A percentile compares a stretch with the other conserved stretches of the same genome.
Evolutionary conservation across 2,113 vertebrate genomes (phyloP).

Genomic region (Aspiorhynchus laticeps): DNA sequence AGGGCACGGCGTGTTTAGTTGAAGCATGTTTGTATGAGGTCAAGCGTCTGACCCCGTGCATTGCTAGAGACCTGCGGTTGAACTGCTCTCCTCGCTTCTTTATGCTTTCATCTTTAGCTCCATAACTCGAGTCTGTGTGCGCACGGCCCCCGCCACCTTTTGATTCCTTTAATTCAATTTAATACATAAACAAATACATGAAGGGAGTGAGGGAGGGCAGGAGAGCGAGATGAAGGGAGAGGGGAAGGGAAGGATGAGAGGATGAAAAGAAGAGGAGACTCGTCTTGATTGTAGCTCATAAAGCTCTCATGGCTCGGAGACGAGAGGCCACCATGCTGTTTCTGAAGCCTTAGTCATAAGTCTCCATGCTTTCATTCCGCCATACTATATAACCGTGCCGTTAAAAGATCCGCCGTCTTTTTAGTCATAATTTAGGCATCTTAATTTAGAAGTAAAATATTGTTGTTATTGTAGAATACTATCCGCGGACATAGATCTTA

Average conservation of each 20-base stretch:
- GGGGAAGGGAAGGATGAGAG: conserved; percentile 57
- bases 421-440: conserved; percentile 50
- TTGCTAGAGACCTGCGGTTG: conserved; percentile 74
- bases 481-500: neutral
- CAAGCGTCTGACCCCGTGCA: conserved; percentile 56
- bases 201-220: conserved; percentile 68
- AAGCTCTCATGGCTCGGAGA: conserved; percentile 73
- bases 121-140: conserved; percentile 76
- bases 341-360: conserved; percentile 54
- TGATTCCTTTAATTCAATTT: conserved; percentile 83
- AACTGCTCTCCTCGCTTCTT: conserved; percentile 75
- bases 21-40: conserved; percentile 55
- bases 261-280: conserved; percentile 55
- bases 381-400: conserved; percentile 30
- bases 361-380: conserved; percentile 60
- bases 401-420: conserved; percentile 36
- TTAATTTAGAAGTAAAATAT: conserved; percentile 54
- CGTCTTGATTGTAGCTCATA: conserved; percentile 75
- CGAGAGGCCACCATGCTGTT: conserved; percentile 72
- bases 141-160: conserved; percentile 74
- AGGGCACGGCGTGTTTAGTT: conserved; percentile 49
- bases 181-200: conserved; percentile 80
- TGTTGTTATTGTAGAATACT: conserved; percentile 41
- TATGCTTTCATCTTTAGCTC: conserved; percentile 75
- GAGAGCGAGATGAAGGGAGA: conserved; percentile 41